phyloP scores from a whole-genome alignment of 1,140 invertebrate genomes.

The Batillaria attramentaria region DNA sequence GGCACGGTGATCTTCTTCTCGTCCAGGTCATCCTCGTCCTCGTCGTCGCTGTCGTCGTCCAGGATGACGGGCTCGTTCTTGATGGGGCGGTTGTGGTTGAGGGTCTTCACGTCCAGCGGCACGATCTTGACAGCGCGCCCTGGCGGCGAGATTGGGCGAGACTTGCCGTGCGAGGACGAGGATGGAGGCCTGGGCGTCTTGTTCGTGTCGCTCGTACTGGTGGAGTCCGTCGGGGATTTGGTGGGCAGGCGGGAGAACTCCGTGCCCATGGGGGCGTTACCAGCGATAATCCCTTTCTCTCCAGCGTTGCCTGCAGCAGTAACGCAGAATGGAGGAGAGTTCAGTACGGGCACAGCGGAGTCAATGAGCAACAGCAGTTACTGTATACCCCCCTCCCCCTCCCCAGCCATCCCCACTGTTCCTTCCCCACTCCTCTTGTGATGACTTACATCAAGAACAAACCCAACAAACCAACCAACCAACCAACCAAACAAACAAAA shows the following conservation, averaged over 20 bases:
- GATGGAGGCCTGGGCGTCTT: constrained; percentile 26
- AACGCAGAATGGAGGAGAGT: background rate
- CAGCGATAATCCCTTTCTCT: no score
- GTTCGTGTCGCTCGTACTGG: constrained; percentile 34
- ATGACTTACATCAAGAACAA: no score
- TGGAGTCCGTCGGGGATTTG: constrained; percentile 61
- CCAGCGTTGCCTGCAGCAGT: no score
- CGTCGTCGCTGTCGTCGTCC: constrained; percentile 59
- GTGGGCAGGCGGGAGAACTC: constrained; percentile 95
- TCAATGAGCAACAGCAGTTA: no score
- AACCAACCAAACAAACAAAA: no score
- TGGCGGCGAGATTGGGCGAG: constrained; percentile 25
- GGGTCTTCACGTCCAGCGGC: constrained; percentile 55
- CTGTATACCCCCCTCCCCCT: no score
- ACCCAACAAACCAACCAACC: no score
- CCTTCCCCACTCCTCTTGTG: no score
- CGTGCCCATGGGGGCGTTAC: constrained; percentile 73
- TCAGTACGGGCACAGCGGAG: no score
- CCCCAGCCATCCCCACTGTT: no score
- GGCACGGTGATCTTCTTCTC: constrained; percentile 76
- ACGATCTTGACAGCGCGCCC: constrained; percentile 55
- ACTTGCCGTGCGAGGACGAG: constrained; percentile 7
- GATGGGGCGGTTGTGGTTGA: constrained; percentile 39
- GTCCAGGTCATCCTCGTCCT: constrained; percentile 68
- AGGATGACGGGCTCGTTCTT: constrained; percentile 55